Evolutionary conservation across 2,888 invertebrate genomes (phyloP).

Genomic region (Boloria selene): DNA sequence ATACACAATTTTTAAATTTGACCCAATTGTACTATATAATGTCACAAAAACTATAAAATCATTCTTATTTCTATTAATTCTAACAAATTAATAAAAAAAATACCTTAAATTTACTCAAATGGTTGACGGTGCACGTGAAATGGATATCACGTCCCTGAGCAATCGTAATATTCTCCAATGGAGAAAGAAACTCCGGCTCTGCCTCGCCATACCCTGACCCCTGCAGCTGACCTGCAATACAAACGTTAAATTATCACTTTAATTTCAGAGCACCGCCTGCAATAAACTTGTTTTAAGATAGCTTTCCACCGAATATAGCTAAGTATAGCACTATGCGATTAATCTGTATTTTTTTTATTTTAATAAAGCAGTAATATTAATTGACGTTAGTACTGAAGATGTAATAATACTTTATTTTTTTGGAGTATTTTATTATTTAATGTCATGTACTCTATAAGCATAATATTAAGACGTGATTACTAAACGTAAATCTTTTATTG

Average conservation of each 20-base stretch:
- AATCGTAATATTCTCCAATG: constrained; percentile 92
- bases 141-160: constrained; percentile 93
- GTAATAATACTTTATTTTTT: too few relatives aligned
- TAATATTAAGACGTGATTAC: too few relatives aligned
- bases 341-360: background rate
- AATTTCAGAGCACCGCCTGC: constrained; percentile 44
- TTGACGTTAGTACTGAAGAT: too few relatives aligned
- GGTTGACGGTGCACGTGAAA: constrained; percentile 95
- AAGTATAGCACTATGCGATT: constrained; percentile 18
- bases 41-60: too few relatives aligned
- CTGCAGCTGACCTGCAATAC: constrained; percentile 43
- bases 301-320: constrained; percentile 34
- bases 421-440: too few relatives aligned
- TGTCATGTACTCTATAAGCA: too few relatives aligned
- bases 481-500: too few relatives aligned
- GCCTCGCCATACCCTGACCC: constrained; percentile 69
- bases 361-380: too few relatives aligned
- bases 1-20: too few relatives aligned
- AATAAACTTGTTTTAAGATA: constrained; percentile 43
- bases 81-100: constrained; percentile 1
- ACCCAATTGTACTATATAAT: too few relatives aligned
- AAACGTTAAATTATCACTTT: constrained; percentile 45
- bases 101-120: constrained; percentile 93
- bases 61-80: too few relatives aligned
- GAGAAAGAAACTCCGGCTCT: constrained; percentile 90